phyloP scores from a whole-genome alignment of 1,140 invertebrate genomes.

The Spodoptera frugiperda region DNA sequence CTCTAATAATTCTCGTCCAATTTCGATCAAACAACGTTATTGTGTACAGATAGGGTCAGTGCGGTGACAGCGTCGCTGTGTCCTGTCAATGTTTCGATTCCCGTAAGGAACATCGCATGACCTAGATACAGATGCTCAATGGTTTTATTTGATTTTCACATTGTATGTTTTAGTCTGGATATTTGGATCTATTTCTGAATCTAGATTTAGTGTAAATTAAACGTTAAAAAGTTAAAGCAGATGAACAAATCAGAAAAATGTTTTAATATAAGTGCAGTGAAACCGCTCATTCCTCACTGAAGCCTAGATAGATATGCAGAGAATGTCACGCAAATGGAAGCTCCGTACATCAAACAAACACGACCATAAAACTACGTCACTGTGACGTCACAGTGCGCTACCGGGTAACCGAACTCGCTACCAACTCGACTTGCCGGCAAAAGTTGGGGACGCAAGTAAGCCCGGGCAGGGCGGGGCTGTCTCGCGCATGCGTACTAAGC shows the following conservation, averaged over 20 bases:
- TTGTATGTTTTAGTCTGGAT: neutral
- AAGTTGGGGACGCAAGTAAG: slow-evolving; percentile 24
- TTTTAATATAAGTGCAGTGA: too few species aligned
- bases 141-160: too few species aligned
- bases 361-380: slow-evolving; percentile 8
- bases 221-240: too few species aligned
- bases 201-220: too few species aligned
- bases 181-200: neutral
- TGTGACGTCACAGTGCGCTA: slow-evolving; percentile 25
- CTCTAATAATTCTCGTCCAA: slow-evolving; percentile 12
- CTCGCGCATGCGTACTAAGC: slow-evolving; percentile 66
- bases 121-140: too few species aligned
- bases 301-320: neutral
- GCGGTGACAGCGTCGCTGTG: too few species aligned
- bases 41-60: neutral
- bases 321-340: neutral
- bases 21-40: neutral
- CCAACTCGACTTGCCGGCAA: slow-evolving; percentile 31
- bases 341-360: slow-evolving; percentile 14
- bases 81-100: too few species aligned
- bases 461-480: slow-evolving; percentile 77
- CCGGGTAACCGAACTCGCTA: slow-evolving; percentile 36
- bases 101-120: too few species aligned
- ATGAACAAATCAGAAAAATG: too few species aligned
- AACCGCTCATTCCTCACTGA: neutral